phyloP scores from a whole-genome alignment of 53 echinoderm and acorn worm genomes.

The Mesocentrotus franciscanus region DNA sequence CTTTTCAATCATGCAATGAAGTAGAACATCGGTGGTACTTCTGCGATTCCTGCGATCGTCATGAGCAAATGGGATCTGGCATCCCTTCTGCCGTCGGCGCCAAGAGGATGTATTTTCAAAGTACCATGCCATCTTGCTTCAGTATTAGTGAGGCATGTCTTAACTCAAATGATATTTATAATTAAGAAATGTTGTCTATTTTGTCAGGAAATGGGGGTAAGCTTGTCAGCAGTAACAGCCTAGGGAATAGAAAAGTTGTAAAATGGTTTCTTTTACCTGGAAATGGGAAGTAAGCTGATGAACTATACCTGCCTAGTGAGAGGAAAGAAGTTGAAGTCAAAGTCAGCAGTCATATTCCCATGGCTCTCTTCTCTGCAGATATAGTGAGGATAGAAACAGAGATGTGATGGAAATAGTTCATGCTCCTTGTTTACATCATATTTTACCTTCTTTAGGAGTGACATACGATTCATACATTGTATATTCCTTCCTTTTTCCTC shows the following conservation, averaged over 20 bases:
- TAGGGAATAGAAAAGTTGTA: background rate
- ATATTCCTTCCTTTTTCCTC: background rate
- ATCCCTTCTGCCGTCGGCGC: background rate
- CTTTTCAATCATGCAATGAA: background rate
- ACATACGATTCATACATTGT: background rate
- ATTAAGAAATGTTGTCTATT: background rate
- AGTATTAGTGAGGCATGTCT: background rate
- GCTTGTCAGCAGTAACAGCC: background rate
- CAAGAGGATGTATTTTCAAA: background rate
- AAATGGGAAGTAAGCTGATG: background rate
- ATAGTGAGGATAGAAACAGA: background rate
- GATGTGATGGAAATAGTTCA: background rate
- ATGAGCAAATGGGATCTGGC: background rate
- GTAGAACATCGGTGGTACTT: background rate
- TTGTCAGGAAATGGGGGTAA: constrained; percentile 7
- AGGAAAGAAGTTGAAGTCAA: background rate
- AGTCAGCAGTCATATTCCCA: background rate
- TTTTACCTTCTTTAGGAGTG: background rate
- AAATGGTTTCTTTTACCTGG: background rate
- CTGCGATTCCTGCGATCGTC: background rate
- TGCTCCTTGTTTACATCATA: background rate
- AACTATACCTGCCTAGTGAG: background rate
- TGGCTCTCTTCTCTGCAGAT: background rate
- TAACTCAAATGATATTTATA: constrained; percentile 32
- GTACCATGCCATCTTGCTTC: background rate